phyloP scores from a whole-genome alignment of 2,888 invertebrate species.

The Encarsia formosa region DNA sequence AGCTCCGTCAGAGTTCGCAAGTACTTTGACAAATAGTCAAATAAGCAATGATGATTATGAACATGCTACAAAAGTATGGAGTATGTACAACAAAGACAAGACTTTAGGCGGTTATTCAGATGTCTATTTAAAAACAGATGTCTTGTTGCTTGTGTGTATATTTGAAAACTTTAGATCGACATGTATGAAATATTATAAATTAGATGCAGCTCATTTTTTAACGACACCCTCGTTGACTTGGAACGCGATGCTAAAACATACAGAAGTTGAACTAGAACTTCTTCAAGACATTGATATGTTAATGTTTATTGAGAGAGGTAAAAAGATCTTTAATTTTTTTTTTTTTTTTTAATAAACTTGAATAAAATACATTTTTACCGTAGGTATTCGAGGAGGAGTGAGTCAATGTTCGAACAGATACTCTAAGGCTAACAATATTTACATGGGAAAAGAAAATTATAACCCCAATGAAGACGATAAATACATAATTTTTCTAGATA shows the following conservation, averaged over 20 bases:
- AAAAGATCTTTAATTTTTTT: too few species aligned
- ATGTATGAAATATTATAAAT: slow-evolving; percentile 26
- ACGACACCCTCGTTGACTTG: slow-evolving; percentile 34
- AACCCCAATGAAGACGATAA: slow-evolving; percentile 16
- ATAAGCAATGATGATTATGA: too few species aligned
- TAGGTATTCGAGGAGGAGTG: slow-evolving; percentile 31
- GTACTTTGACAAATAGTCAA: too few species aligned
- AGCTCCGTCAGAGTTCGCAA: too few species aligned
- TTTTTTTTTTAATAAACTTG: too few species aligned
- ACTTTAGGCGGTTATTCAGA: slow-evolving; percentile 42
- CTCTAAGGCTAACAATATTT: slow-evolving; percentile 28
- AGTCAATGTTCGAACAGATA: slow-evolving; percentile 15
- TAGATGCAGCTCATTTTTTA: slow-evolving; percentile 29
- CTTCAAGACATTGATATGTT: too few species aligned
- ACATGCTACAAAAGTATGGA: slow-evolving; percentile 41
- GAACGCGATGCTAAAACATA: slow-evolving; percentile 26
- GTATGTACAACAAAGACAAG: slow-evolving; percentile 32
- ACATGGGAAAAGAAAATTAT: too few species aligned
- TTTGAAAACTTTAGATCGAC: slow-evolving; percentile 43
- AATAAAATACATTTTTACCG: too few species aligned
- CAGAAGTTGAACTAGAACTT: too few species aligned
- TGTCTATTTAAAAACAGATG: slow-evolving; percentile 19
- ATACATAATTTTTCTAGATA: slow-evolving; percentile 30
- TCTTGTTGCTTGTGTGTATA: slow-evolving; percentile 35
- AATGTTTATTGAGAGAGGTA: too few species aligned